Evolutionary conservation across 23 tunicate genomes (phyloP).

Genomic region (Aplidium turbinatum): DNA sequence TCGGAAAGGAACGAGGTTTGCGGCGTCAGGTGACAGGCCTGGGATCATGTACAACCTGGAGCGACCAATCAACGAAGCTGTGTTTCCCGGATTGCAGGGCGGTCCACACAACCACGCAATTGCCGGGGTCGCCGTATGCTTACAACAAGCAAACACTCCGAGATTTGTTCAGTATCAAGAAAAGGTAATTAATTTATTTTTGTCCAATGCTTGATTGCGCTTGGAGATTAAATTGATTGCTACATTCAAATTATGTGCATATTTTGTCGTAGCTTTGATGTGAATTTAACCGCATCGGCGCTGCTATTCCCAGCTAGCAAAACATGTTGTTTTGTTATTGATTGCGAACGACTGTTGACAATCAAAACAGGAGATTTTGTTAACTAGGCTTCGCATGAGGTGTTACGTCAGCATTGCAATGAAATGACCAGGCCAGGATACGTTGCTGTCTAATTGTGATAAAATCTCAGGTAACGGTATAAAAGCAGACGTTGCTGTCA

Average conservation of each 20-base stretch:
- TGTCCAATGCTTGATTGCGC: too few relatives aligned
- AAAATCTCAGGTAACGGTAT: background rate
- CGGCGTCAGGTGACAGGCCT: constrained; percentile 41
- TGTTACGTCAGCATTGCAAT: too few relatives aligned
- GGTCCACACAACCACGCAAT: constrained; percentile 99
- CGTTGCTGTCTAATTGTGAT: too few relatives aligned
- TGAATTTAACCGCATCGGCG: too few relatives aligned
- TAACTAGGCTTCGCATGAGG: too few relatives aligned
- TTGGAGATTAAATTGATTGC: too few relatives aligned
- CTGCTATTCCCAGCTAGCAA: too few relatives aligned
- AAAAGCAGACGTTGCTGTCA: background rate
- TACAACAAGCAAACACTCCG: constrained; percentile 80
- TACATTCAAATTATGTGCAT: background rate
- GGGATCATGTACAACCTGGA: constrained; percentile 88
- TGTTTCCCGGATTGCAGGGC: constrained; percentile 99
- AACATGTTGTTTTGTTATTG: too few relatives aligned
- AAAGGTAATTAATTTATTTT: constrained; percentile 36
- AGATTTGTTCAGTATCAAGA: constrained; percentile 79
- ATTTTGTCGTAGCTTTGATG: background rate
- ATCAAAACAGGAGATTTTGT: too few relatives aligned
- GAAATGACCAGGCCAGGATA: too few relatives aligned
- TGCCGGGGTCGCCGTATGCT: constrained; percentile 93
- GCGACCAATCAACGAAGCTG: constrained; percentile 96
- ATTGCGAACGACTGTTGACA: too few relatives aligned
- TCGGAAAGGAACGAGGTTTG: constrained; percentile 73